Base-by-base conservation (phyloP, 1,140 invertebrate species). In the Ips nitidus region DNA sequence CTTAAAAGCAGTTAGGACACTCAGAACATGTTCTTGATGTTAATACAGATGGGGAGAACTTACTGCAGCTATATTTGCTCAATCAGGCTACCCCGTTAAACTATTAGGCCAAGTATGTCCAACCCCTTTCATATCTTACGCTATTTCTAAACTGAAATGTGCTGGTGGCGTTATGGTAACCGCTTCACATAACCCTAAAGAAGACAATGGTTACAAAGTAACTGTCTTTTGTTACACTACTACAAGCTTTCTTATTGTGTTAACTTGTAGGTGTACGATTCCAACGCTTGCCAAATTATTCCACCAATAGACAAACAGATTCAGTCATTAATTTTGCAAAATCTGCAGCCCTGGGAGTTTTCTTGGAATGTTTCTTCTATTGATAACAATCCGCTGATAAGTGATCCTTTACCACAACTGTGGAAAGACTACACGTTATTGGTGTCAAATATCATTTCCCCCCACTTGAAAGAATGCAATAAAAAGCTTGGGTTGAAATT, bases 131-230 rank as follows among this genome's bases (percentile, higher is more conserved):
- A 90, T 99, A 47, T 90, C 97, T 1, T 98, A 91, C 82, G 85
- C 87, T 2, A 89, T 97, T 2, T 78, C 82, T 5, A 82, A 88
- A 70, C 89, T 87, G 41, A 86, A 88, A 39, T 90, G 89, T 63
- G 86, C 87, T 3, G 90, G 88, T 59, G 97, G 97, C 2, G 86
- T 98, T 4, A 97, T 98, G 94, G 88, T 99, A 0, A 99, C 98
- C 7, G 98, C 98, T 0, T 99, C 97, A 0, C 98, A 99, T 75
- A 99, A 99, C 84, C 98, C 97, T 0, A 99, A 98, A 83, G 90
- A 98, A 58, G 97, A 99, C 79, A 99, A 99, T 83, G 98, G 98
- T 3, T 99, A 99, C 79, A 99, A 99, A 86, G 80, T 80, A 47
- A 50, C 7, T 50, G 1, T 50, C 6, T 3, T 50, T 50, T 50